Evolutionary conservation across 2,797 vertebrate genomes (phyloP).

Genomic region (Cossypha dichroa): DNA sequence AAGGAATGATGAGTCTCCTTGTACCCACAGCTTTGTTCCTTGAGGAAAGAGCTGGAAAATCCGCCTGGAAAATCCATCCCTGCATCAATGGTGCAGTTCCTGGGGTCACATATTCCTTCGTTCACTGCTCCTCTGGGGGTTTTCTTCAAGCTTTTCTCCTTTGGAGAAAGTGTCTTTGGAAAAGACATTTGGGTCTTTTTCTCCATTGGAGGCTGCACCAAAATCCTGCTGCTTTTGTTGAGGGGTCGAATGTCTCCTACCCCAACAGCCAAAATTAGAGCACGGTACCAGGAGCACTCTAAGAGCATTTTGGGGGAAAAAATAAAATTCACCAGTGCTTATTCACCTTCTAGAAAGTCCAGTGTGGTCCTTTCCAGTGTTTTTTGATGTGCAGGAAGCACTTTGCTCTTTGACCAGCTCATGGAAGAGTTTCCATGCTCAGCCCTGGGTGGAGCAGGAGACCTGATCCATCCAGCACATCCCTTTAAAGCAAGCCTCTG

Average conservation of each 20-base stretch:
- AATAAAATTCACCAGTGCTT: background rate
- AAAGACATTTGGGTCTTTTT: background rate
- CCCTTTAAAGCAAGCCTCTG: constrained; percentile 42
- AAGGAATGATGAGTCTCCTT: background rate
- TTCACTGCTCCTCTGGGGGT: background rate
- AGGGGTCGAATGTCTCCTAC: fast-evolving
- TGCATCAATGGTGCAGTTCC: background rate
- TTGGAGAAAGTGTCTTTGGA: background rate
- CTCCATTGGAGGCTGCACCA: background rate
- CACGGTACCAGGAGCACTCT: fast-evolving
- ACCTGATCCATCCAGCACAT: background rate
- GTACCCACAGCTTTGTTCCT: background rate
- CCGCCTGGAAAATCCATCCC: background rate
- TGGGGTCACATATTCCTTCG: background rate
- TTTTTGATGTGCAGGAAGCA: background rate
- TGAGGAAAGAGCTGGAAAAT: background rate
- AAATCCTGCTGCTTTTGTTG: background rate
- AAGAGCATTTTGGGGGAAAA: background rate
- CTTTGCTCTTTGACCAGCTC: background rate
- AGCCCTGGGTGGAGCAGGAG: background rate
- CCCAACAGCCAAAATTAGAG: background rate
- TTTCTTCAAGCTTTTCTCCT: background rate
- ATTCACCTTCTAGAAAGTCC: background rate
- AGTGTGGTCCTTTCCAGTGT: background rate
- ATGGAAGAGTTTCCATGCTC: background rate